A percentile compares a stretch with the other conserved stretches of the same genome.
These are phyloP conservation scores for Helarctos malayanus DNA, from an alignment of 2,797 vertebrate genomes.

Conservation along the genomic window DNA sequence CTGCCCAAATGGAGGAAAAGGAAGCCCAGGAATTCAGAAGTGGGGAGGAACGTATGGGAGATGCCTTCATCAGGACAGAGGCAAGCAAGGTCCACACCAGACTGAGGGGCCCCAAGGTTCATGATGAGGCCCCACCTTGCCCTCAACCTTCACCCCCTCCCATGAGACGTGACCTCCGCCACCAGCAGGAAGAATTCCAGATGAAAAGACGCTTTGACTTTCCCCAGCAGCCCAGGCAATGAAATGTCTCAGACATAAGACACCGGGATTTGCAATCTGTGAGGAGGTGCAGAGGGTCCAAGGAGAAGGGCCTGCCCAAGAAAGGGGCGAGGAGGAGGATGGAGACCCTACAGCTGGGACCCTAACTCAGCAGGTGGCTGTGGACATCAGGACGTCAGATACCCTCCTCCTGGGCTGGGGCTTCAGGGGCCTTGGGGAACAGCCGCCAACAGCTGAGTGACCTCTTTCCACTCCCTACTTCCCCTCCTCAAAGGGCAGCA, in stretches of 20 bases:
- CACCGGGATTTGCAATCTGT: neutral
- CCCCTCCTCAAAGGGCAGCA: neutral
- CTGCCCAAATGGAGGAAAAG: neutral
- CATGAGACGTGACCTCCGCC: neutral
- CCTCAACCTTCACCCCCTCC: neutral
- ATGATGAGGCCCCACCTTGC: neutral
- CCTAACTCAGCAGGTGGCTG: neutral
- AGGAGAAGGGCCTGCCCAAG: neutral
- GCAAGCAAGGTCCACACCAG: too few species aligned
- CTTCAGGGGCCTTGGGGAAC: neutral
- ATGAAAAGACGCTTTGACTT: neutral
- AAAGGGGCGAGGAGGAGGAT: neutral
- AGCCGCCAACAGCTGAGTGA: too few species aligned
- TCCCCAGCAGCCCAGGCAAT: neutral
- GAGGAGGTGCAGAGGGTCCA: neutral
- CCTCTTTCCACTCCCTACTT: too few species aligned
- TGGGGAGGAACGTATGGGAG: neutral
- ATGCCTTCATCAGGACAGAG: neutral
- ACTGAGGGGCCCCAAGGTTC: neutral
- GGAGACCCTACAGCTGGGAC: neutral
- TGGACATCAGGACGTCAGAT: neutral
- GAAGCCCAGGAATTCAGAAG: neutral
- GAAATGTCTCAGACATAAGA: neutral
- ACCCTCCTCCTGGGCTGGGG: neutral
- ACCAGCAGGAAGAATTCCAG: neutral